Percentiles rank a stretch among this genome's conserved stretches.
Evolutionary conservation across 2,888 invertebrate species (phyloP).

Genomic region (Drosophila infuscata): DNA sequence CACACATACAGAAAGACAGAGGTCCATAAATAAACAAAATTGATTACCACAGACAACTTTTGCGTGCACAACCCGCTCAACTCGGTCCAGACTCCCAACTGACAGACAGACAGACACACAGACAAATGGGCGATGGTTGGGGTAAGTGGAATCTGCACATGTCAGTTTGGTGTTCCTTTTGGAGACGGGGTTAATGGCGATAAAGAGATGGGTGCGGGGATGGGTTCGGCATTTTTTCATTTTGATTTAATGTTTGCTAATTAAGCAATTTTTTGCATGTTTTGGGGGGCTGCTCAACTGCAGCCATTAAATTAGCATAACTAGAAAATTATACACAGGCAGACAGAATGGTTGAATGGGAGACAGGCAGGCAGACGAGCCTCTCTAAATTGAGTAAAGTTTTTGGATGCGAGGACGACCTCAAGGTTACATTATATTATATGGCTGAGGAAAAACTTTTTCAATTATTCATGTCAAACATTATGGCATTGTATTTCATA

Average conservation of each 20-base stretch:
- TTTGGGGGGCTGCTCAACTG: constrained; percentile 59
- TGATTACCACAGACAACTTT: constrained; percentile 78
- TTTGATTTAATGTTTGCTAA: constrained; percentile 80
- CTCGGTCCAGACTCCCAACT: constrained; percentile 5
- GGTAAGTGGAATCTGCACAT: constrained; percentile 65
- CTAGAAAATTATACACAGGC: constrained; percentile 75
- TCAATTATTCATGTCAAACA: constrained; percentile 79
- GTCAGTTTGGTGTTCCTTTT: constrained; percentile 59
- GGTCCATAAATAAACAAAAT: constrained; percentile 79
- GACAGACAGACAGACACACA: constrained; percentile 2
- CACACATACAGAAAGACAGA: constrained; percentile 10
- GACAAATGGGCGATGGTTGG: constrained; percentile 1
- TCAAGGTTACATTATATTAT: constrained; percentile 69
- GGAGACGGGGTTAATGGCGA: constrained; percentile 7
- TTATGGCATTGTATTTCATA: constrained; percentile 67
- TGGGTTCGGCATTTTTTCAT: constrained; percentile 58
- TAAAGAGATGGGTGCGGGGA: not conserved
- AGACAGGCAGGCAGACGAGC: constrained; percentile 11
- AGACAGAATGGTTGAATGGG: constrained; percentile 9
- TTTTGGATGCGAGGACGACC: constrained; percentile 36
- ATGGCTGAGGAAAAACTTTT: constrained; percentile 65
- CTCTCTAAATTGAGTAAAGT: constrained; percentile 54
- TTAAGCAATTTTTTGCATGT: constrained; percentile 72
- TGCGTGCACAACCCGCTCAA: constrained; percentile 65
- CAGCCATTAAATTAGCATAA: constrained; percentile 79